Base-by-base conservation (phyloP, 2,888 invertebrate species). In the Erebia aethiops region DNA sequence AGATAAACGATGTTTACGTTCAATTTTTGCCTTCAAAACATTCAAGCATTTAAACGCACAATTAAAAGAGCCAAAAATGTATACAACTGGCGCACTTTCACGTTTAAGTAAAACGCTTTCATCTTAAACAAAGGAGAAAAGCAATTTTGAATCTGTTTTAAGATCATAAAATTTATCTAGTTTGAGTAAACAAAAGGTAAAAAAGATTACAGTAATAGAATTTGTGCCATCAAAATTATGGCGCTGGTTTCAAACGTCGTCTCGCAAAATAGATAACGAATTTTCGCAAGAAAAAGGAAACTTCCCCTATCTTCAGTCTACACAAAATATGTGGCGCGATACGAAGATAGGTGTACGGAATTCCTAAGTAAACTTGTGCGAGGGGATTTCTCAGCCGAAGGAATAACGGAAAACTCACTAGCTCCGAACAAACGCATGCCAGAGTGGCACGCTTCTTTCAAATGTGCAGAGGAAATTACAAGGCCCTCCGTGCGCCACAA, bases 291-390 rank as follows among this genome's bases (percentile, higher is more conserved):
- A 81, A 82, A 85, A 82, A 84, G 82, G 81, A 83, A 84, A 83
- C 81, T 82, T 84, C 81, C 79, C 79, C 80, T 82, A 82, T 83
- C 81, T 82, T 81, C 81, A 79, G 80, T 82, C 83, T 84, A 82
- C 84, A 84, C 84, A 83, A 89, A 88, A 87, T 89, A 88, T 87
- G 84, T 87, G 86, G 83, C 82, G 78, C 82, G 85, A 85, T 87
- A 84, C 84, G 84, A 83, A 87, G 84, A 87, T 87, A 87, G 84
- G 87, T 86, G 86, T 84, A 84, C 84, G 82, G 87, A 87, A 89
- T 90, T 90, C 85, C 82, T 84, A 88, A 87, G 85, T 85, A 88
- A 89, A 90, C 84, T 87, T 85, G 82, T 79, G 82, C 81, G 83
- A 84, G 83, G 84, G 86, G 86, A 84, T 87, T 86, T 85, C 81